Evolutionary conservation across 2,797 vertebrate genomes (phyloP).

Genomic region (Harpagifer antarcticus): DNA sequence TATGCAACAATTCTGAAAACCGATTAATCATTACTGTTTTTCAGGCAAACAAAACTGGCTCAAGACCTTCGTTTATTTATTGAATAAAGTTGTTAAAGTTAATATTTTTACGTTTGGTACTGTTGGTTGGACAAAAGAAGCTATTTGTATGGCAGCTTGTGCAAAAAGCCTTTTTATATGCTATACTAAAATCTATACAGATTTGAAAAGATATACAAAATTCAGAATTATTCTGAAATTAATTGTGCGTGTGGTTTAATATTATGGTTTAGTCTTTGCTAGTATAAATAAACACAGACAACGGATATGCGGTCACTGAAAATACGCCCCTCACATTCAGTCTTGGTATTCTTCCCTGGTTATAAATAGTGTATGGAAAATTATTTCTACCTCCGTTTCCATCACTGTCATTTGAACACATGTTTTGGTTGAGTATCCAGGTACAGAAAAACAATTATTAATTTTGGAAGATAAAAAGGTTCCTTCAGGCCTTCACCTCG

Average conservation of each 20-base stretch:
- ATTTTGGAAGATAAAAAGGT: conserved; percentile 27
- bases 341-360: conserved; percentile 10
- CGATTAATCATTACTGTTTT: background rate
- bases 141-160: background rate
- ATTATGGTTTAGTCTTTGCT: background rate
- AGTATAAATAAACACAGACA: conserved; percentile 8
- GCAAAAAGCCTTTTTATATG: background rate
- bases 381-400: conserved; percentile 19
- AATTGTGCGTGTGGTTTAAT: background rate
- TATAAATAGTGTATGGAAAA: conserved; percentile 3
- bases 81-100: background rate
- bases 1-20: background rate
- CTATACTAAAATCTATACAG: background rate
- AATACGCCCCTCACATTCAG: background rate
- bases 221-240: background rate
- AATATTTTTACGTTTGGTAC: background rate
- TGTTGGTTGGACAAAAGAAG: background rate
- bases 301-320: background rate
- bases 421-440: conserved; percentile 51
- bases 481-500: conserved; percentile 17
- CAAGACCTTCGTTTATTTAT: background rate
- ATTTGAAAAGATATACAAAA: background rate
- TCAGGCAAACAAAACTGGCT: background rate
- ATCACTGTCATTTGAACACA: conserved; percentile 2
- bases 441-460: conserved; percentile 53